Evolutionary conservation across 2,888 invertebrate genomes (phyloP).

Genomic region (Noctua comes): DNA sequence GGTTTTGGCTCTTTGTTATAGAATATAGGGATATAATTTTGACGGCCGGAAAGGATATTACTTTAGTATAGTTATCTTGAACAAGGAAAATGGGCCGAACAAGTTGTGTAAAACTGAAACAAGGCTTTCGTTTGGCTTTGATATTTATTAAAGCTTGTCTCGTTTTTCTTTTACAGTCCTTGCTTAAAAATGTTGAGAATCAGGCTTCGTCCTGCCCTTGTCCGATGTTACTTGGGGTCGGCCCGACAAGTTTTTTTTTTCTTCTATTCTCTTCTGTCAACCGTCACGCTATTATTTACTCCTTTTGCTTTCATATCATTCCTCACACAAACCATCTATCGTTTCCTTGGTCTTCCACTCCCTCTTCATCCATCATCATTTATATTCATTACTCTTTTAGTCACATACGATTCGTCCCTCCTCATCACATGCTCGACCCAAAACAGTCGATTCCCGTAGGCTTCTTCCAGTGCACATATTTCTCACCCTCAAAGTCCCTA

Average conservation of each 20-base stretch:
- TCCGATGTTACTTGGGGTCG: neutral
- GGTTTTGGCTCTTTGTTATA: conserved; percentile 23
- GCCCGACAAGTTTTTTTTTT: neutral
- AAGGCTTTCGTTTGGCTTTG: neutral
- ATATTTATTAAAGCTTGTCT: neutral
- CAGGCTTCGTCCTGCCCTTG: too few species aligned
- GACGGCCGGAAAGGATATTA: neutral
- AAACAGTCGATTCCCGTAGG: neutral
- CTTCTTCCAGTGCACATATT: neutral
- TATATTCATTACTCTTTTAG: neutral
- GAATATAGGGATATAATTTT: conserved; percentile 9
- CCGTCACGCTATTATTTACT: too few species aligned
- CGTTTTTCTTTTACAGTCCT: neutral
- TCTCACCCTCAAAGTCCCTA: neutral
- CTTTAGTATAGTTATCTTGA: neutral
- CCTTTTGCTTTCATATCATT: neutral
- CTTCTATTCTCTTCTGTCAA: neutral
- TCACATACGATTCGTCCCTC: neutral
- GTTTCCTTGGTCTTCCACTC: neutral
- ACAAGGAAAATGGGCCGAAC: neutral
- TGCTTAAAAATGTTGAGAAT: too few species aligned
- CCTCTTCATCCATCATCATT: neutral
- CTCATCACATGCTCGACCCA: neutral
- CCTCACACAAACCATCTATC: neutral
- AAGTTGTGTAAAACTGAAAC: neutral